Conservation (phyloP, 2,888 invertebrate genomes). For the Athetis lepigone region DNA sequence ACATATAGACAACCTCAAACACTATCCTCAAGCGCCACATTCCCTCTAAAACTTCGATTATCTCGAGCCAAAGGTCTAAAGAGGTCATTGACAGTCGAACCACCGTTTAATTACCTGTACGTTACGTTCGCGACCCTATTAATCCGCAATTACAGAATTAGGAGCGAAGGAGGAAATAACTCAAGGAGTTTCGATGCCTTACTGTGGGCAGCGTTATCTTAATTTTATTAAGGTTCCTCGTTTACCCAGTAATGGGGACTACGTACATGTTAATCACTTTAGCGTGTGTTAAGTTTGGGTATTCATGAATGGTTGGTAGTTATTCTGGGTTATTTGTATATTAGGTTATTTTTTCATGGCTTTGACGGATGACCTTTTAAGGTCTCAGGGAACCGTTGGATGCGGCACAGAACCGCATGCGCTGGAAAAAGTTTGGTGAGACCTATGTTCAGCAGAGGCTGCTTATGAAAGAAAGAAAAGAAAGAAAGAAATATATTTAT, state of each 20-base stretch:
- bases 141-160: slow-evolving; percentile 67
- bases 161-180: slow-evolving; percentile 59
- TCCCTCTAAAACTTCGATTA: slow-evolving; percentile 40
- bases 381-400: too few species aligned
- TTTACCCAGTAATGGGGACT: slow-evolving; percentile 27
- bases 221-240: slow-evolving; percentile 58
- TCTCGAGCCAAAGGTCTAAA: slow-evolving; percentile 50
- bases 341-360: too few species aligned
- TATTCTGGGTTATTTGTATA: too few species aligned
- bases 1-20: neutral
- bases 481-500: too few species aligned
- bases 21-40: neutral
- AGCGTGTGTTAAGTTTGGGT: neutral
- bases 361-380: too few species aligned
- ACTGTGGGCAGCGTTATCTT: slow-evolving; percentile 56
- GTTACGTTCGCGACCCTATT: slow-evolving; percentile 67
- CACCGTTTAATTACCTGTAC: slow-evolving; percentile 67
- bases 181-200: slow-evolving; percentile 44
- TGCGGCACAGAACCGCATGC: too few species aligned
- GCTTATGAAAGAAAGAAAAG: too few species aligned
- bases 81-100: slow-evolving; percentile 61
- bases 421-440: too few species aligned
- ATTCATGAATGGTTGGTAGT: neutral
- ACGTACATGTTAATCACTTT: neutral
- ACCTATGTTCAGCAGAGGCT: too few species aligned